Evolutionary conservation across 2,888 invertebrate species (phyloP).

Genomic region (Macropis europaea): DNA sequence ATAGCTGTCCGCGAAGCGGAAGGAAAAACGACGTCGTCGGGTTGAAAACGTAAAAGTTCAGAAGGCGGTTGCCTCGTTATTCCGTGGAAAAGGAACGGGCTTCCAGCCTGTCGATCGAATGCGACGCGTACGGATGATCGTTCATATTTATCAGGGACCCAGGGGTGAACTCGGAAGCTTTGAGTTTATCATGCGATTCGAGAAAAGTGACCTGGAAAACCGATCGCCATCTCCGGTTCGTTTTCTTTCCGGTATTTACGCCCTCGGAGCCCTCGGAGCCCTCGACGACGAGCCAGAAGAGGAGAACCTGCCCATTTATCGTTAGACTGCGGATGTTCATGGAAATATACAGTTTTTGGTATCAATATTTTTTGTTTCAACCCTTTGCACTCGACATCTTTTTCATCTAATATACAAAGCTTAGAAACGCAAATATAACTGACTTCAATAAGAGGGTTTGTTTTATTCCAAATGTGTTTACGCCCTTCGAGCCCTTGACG

Average conservation of each 20-base stretch:
- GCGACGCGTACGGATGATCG: background rate
- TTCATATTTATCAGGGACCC: constrained; percentile 3
- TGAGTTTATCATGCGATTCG: background rate
- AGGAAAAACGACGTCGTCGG: background rate
- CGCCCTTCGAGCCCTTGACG: too few relatives aligned
- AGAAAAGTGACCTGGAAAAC: background rate
- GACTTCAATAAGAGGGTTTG: too few relatives aligned
- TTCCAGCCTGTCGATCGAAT: background rate
- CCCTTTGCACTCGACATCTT: too few relatives aligned
- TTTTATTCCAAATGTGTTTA: too few relatives aligned
- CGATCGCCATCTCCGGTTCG: background rate
- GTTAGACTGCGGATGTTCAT: too few relatives aligned
- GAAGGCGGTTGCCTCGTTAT: background rate
- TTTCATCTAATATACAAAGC: too few relatives aligned
- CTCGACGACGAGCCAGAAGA: too few relatives aligned
- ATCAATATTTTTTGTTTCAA: too few relatives aligned
- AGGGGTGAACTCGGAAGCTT: background rate
- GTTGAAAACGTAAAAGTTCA: background rate
- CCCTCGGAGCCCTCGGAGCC: too few relatives aligned
- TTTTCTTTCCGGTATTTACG: background rate
- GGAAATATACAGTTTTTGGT: too few relatives aligned
- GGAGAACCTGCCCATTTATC: too few relatives aligned
- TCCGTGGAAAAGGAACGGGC: background rate
- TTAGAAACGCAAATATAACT: too few relatives aligned
- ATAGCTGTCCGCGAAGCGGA: background rate